Conservation (phyloP, 2,113 vertebrate species). For the Menura novaehollandiae region DNA sequence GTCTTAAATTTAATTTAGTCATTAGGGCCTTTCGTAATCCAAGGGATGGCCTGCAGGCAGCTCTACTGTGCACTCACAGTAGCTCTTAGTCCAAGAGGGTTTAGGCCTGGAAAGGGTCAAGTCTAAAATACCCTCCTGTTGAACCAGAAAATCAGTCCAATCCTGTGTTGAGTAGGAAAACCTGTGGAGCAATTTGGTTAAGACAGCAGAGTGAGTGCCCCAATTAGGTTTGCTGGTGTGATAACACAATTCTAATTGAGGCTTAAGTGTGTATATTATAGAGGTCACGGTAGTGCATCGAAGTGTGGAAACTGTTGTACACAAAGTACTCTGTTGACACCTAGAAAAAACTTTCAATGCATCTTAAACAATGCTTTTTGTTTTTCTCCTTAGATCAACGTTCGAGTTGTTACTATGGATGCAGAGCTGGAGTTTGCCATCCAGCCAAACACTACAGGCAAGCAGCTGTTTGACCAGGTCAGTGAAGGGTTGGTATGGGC, state of each 20-base stretch:
- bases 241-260: not conserved
- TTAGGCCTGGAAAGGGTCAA: not conserved
- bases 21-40: constrained; percentile 43
- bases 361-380: constrained; percentile 27
- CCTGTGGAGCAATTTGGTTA: not conserved
- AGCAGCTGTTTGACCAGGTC: constrained; percentile 97
- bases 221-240: not conserved
- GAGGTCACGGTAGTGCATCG: not conserved
- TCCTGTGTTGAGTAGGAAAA: not conserved
- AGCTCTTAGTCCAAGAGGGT: not conserved
- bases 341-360: not conserved
- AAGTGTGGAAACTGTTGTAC: not conserved
- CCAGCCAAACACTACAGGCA: constrained; percentile 92
- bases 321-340: not conserved
- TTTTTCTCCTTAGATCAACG: constrained; percentile 83
- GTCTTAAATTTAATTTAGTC: constrained; percentile 59
- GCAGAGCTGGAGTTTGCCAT: constrained; percentile 98
- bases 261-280: not conserved
- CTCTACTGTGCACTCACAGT: not conserved
- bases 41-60: not conserved
- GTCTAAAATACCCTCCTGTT: not conserved
- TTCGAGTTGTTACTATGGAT: constrained; percentile 95
- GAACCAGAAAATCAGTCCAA: not conserved
- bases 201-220: not conserved
- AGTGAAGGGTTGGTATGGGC: constrained; percentile 29